Conservation (phyloP, 2,113 vertebrate genomes). For the Maylandia zebra region DNA sequence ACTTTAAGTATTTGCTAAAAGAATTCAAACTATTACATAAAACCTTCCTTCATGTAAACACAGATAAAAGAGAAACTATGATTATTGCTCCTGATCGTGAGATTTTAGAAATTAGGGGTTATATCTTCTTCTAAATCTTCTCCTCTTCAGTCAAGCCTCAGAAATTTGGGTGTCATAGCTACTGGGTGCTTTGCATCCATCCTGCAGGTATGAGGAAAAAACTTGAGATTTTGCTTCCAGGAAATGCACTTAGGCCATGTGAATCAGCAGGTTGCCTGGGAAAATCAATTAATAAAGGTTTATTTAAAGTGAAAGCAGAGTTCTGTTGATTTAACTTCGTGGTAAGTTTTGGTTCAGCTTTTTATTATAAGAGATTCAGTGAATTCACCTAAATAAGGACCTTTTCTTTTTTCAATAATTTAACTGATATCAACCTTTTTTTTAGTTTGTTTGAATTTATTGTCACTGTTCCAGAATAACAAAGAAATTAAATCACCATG, state of each 20-base stretch:
- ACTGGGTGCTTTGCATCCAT: background rate
- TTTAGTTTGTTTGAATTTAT: background rate
- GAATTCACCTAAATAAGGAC: background rate
- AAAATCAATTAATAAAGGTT: background rate
- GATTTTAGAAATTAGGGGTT: background rate
- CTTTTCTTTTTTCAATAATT: background rate
- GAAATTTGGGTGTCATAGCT: background rate
- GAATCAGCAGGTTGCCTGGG: background rate
- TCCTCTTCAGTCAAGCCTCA: background rate
- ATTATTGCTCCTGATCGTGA: background rate
- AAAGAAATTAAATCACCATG: background rate
- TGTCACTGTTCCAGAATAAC: background rate
- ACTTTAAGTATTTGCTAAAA: background rate
- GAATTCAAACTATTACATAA: background rate
- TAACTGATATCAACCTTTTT: background rate
- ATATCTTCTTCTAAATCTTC: background rate
- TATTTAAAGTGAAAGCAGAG: background rate
- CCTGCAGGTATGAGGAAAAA: background rate
- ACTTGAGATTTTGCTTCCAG: background rate
- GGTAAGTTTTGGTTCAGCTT: background rate
- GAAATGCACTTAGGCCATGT: background rate
- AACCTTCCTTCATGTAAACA: background rate
- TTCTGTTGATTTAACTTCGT: background rate
- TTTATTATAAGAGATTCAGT: background rate
- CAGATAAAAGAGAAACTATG: fast-evolving